Percentiles rank a stretch among this genome's conserved stretches.
phyloP scores from a whole-genome alignment of 2,888 invertebrate genomes.

The Hemithea aestivaria region DNA sequence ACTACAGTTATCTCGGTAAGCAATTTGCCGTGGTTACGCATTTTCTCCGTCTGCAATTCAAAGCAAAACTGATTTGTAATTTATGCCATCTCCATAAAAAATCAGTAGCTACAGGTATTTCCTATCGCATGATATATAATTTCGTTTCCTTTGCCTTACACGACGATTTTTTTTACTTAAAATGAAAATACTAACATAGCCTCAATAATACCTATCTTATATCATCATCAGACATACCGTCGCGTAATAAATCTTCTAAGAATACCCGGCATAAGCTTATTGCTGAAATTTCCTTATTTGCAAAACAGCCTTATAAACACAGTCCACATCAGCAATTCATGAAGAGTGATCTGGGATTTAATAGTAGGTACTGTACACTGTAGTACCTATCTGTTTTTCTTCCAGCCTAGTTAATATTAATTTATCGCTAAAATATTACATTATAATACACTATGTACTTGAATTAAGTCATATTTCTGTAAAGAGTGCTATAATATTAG shows the following conservation, averaged over 20 bases:
- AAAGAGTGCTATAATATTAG: too few relatives aligned
- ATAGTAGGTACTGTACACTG: too few relatives aligned
- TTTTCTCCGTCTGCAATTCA: constrained; percentile 8
- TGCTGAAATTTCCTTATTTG: constrained; percentile 48
- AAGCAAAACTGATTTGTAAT: constrained; percentile 7
- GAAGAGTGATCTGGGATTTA: constrained; percentile 40
- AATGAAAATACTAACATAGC: too few relatives aligned
- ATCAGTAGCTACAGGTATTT: too few relatives aligned
- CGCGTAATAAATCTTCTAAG: constrained; percentile 35
- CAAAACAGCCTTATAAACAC: constrained; percentile 48
- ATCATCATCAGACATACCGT: constrained; percentile 2
- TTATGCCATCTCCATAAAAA: constrained; percentile 4
- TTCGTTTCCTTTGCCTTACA: too few relatives aligned
- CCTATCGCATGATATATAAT: too few relatives aligned
- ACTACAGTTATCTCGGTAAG: constrained; percentile 11
- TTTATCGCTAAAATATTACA: constrained; percentile 44
- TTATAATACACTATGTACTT: too few relatives aligned
- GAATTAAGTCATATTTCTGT: too few relatives aligned
- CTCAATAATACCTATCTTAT: too few relatives aligned
- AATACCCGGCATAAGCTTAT: constrained; percentile 15
- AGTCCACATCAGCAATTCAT: constrained; percentile 66
- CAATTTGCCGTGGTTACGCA: constrained; percentile 5
- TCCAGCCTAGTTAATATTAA: too few relatives aligned
- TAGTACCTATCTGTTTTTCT: too few relatives aligned
- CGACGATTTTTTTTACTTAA: too few relatives aligned